A percentile compares a stretch with the other conserved stretches of the same genome.
phyloP scores from a whole-genome alignment of 2,797 vertebrate genomes.

The Selene dorsalis region DNA sequence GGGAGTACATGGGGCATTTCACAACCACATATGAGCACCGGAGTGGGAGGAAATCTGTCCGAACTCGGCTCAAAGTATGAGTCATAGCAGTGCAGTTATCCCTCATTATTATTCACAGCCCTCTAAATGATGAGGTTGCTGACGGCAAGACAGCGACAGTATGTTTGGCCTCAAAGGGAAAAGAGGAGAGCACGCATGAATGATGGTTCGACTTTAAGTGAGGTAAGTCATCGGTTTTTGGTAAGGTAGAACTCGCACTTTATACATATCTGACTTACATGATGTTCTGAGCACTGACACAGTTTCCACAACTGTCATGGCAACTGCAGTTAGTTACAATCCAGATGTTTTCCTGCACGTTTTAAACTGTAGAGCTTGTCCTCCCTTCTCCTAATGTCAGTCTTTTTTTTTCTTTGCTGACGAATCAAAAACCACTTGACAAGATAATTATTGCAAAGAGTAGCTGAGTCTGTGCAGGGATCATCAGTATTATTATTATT shows the following conservation, averaged over 20 bases:
- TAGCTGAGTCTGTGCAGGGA: conserved; percentile 61
- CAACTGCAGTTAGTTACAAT: conserved; percentile 1
- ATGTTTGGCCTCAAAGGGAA: conserved; percentile 70
- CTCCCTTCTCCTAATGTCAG: conserved; percentile 22
- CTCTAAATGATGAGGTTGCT: conserved; percentile 72
- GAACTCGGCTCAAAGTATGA: conserved; percentile 74
- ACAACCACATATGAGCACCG: conserved; percentile 57
- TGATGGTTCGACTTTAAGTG: conserved; percentile 49
- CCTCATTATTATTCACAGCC: conserved; percentile 79
- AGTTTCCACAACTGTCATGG: neutral
- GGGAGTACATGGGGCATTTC: conserved; percentile 56
- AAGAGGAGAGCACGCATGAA: conserved; percentile 43
- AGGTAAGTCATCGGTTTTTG: conserved; percentile 14
- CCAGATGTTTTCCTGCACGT: neutral
- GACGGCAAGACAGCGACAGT: conserved; percentile 63
- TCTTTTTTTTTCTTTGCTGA: conserved; percentile 33
- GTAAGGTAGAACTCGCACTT: neutral
- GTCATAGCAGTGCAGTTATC: conserved; percentile 77
- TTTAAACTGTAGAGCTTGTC: conserved; percentile 11
- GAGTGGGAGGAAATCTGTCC: conserved; percentile 77
- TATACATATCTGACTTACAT: neutral
- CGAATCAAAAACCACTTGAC: conserved; percentile 68
- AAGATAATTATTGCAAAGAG: conserved; percentile 71
- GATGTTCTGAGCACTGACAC: neutral
- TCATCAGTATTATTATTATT: conserved; percentile 62